Evolutionary conservation across 2,888 invertebrate species (phyloP).

Genomic region (Apotomis turbidana): DNA sequence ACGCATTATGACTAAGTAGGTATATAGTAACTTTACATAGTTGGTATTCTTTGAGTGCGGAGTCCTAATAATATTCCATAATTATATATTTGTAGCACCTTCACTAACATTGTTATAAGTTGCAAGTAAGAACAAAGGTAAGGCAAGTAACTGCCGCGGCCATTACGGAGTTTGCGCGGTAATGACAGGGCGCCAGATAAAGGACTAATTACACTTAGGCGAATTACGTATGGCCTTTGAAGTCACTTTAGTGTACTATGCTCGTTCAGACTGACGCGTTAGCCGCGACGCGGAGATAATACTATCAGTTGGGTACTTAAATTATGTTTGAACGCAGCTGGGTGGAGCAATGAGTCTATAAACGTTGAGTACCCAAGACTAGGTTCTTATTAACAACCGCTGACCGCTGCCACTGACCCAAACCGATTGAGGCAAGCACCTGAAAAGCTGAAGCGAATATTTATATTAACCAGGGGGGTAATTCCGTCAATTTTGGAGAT

Average conservation of each 20-base stretch:
- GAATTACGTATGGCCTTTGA: constrained; percentile 26
- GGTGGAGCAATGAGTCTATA: no score
- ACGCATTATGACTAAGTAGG: no score
- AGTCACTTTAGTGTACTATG: constrained; percentile 3
- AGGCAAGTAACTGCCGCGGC: neutral
- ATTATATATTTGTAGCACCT: neutral
- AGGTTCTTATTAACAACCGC: no score
- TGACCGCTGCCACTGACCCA: no score
- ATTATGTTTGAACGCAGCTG: neutral
- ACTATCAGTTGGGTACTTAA: neutral
- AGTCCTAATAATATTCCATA: no score
- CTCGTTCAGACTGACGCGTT: constrained; percentile 1
- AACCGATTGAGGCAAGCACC: no score
- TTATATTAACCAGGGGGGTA: no score
- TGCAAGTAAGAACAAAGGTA: constrained; percentile 22
- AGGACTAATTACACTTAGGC: constrained; percentile 50
- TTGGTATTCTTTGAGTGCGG: no score
- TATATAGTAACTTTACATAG: no score
- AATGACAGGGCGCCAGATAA: constrained; percentile 50
- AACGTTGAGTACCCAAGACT: no score
- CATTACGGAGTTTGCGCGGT: constrained; percentile 31
- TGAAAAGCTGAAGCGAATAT: no score
- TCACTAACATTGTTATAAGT: neutral
- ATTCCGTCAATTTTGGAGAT: no score
- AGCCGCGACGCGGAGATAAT: constrained; percentile 10